These are phyloP conservation scores for Hyppa rectilinea DNA, from an alignment of 2,888 invertebrate species.

Conservation along the genomic window DNA sequence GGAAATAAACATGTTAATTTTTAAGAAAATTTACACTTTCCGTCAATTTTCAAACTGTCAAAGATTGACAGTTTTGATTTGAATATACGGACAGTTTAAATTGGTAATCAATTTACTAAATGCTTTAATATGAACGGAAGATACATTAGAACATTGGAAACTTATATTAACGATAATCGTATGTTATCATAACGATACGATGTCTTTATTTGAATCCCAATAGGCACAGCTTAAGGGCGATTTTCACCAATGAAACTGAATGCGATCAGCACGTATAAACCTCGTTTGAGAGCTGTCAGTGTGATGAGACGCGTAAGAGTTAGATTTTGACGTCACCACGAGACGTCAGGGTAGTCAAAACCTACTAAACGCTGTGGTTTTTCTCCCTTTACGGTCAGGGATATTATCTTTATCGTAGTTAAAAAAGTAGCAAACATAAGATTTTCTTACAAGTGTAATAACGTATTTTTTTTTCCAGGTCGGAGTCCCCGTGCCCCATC, in stretches of 20 bases:
- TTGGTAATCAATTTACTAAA: no score
- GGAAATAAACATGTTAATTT: no score
- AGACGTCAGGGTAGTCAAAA: no score
- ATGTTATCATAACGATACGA: not conserved
- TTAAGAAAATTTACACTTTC: no score
- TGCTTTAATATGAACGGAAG: no score
- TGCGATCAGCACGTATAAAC: not conserved
- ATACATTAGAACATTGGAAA: not conserved
- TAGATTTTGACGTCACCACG: not conserved
- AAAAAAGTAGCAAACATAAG: not conserved
- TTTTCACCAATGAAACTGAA: not conserved
- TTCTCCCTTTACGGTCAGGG: not conserved
- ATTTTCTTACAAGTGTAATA: not conserved
- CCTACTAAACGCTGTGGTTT: not conserved
- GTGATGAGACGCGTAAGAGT: not conserved
- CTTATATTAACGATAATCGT: not conserved
- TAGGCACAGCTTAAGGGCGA: not conserved
- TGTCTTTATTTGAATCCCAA: not conserved
- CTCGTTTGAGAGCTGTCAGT: not conserved
- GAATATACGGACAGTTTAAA: no score
- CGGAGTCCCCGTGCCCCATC: conserved; percentile 86
- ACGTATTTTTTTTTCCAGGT: conserved; percentile 72
- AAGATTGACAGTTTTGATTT: no score
- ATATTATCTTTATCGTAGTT: not conserved
- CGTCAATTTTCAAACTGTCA: no score